Base-by-base conservation (phyloP, 1,140 invertebrate genomes). In the Magallana angulata region DNA sequence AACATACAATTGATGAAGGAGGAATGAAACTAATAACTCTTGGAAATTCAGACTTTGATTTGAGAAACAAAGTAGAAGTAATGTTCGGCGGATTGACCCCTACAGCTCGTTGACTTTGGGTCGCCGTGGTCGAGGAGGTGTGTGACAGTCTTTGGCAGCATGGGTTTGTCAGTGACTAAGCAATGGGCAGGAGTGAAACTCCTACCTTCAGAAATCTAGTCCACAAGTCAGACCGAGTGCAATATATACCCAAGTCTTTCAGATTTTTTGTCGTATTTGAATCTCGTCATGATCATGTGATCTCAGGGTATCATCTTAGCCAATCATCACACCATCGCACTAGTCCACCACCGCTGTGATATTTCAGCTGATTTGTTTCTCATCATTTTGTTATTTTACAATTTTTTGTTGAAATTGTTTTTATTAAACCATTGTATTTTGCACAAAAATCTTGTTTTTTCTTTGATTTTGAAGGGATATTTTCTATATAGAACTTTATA, bases 191-290 rank as follows among this genome's bases (percentile, higher is more conserved):
- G 68, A 12, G 36, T 8, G 7, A 9, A 76, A 36, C 11, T 76
- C 60, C 60, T 62, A 62, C n/a, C 60, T 6, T 1, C 60, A 12
- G 24, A 30, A 76, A 30, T 76, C 68, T 76, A 76, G 68, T 76
- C 68, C 14, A 48, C 68, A 36, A 36, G 24, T 76, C 68, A 76
- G 68, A 76, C 68, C 68, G 8, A 36, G 68, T 76, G 68, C 68
- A 76, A 76, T 76, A 76, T 30, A 76, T 76, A 76, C 68, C 68
- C 68, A 36, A 30, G 68, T 76, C 68, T 76, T 76, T 76, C 68
- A 76, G 68, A 9, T 76, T 11, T 76, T 76, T 76, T 36, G 18
- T 30, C 2, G 24, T 18, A n/a, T 68, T 18, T n/a, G 64, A 76
- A 76, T 76, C 68, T 76, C 68, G 2, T 76, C 8, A 30, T 76